These are phyloP conservation scores for human (Homo sapiens) DNA, from an alignment of 2,113 vertebrate genomes.

Conservation along the genomic window GRCh38 chr12:14808501-14809000, in stretches of 20 bases:
- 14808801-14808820: background rate
- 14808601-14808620: background rate
- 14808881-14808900: background rate
- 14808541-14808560: background rate
- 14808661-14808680: background rate
- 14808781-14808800: background rate
- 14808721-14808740: background rate
- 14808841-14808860: background rate
- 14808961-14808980: background rate
- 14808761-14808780: background rate
- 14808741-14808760: slow-evolving; percentile 23
- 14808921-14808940: background rate
- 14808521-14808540: background rate
- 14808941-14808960: background rate
- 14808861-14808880: background rate
- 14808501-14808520: background rate
- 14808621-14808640: background rate
- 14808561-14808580: background rate
- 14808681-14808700: background rate
- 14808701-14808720: background rate
- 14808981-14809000: slow-evolving; percentile 22
- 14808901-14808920: background rate
- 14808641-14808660: background rate
- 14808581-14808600: slow-evolving; percentile 10
- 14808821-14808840: background rate